Base-by-base conservation (phyloP, 2,797 vertebrate genomes). In the Psittacula echo region DNA sequence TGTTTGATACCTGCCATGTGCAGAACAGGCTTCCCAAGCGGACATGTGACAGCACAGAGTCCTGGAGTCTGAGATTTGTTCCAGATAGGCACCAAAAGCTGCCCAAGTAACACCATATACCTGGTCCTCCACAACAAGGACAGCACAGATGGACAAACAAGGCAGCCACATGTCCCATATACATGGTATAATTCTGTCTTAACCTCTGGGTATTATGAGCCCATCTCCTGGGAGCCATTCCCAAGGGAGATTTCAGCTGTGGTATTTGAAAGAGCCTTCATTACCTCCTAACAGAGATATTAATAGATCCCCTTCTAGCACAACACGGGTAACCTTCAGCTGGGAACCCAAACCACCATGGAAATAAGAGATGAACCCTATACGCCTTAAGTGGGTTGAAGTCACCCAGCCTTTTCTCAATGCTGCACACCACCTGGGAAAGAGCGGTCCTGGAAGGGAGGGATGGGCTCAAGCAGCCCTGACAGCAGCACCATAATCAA, bases 21-120 rank as follows among this genome's bases (percentile, higher is more conserved):
- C n/a, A 61, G 75, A 72, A 23, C 32, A 75, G 27, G 37, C 6
- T 71, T 56, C 21, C 58, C 39, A 27, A 78, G 51, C 41, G 58
- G 44, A 23, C 0, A 7, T 51, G 50, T 76, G 84, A 45, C 23
- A 80, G 65, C 30, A 24, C 34, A 37, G 54, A 77, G 67, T 48
- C 79, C 58, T 41, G 26, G 10, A 65, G 47, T 54, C 34, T 64
- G 61, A 45, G 54, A 56, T 74, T 56, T 74, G 5, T 30, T 83
- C 72, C 11, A 9, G 41, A 16, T 11, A 50, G 29, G 24, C 21
- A 9, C 44, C 41, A 80, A 82, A 91, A 26, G 42, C 74, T 84
- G 42, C 66, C 41, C 64, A 27, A 60, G 22, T 23, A 53, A 56
- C 17, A 22, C 10, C 4, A 21, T 0, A 0, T n/a, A 30, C 22